These are phyloP conservation scores for Callyntrura sp. DNA, from an alignment of 2,888 invertebrate genomes.

Conservation along the genomic window DNA sequence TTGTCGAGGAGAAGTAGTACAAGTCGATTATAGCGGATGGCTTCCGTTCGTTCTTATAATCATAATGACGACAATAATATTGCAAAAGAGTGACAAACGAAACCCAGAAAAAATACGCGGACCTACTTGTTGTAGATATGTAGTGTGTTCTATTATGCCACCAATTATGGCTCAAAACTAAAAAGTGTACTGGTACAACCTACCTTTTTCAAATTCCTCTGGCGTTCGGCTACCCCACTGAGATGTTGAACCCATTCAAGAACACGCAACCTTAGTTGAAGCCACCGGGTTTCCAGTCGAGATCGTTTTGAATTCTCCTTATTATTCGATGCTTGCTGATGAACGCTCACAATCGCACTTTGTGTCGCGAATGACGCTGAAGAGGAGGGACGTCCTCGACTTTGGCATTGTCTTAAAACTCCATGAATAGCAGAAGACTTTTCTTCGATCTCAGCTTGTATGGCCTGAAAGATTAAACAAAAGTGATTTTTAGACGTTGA, in stretches of 20 bases:
- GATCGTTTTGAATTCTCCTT: slow-evolving; percentile 76
- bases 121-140: not conserved
- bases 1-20: slow-evolving; percentile 60
- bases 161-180: no score
- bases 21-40: slow-evolving; percentile 64
- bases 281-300: slow-evolving; percentile 83
- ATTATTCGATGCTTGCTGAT: slow-evolving; percentile 4
- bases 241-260: slow-evolving; percentile 84
- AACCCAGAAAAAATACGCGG: not conserved
- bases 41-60: slow-evolving; percentile 26
- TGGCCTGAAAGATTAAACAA: slow-evolving; percentile 75
- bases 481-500: slow-evolving; percentile 7
- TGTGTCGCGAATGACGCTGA: not conserved
- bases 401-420: slow-evolving; percentile 81
- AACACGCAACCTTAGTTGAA: slow-evolving; percentile 82
- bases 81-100: slow-evolving; percentile 45
- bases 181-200: not conserved
- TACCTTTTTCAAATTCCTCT: slow-evolving; percentile 76
- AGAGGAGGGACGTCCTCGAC: slow-evolving; percentile 76
- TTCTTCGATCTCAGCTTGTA: slow-evolving; percentile 83
- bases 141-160: no score
- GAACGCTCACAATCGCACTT: not conserved
- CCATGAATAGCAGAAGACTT: slow-evolving; percentile 82
- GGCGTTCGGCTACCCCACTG: slow-evolving; percentile 79
- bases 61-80: slow-evolving; percentile 19